These are phyloP conservation scores for Archocentrus centrarchus DNA, from an alignment of 2,113 vertebrate genomes.

Conservation along the genomic window DNA sequence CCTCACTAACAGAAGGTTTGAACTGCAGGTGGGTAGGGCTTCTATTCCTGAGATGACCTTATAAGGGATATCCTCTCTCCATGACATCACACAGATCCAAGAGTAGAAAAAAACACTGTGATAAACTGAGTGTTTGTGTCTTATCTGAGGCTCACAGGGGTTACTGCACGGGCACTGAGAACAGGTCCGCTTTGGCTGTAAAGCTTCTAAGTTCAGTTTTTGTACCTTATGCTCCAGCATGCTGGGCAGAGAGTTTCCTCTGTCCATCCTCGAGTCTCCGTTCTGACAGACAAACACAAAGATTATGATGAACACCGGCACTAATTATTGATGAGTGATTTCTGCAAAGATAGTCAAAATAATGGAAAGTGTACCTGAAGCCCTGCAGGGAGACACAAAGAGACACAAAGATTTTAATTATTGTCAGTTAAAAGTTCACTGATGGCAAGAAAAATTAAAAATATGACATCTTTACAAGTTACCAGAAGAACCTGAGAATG, in stretches of 20 bases:
- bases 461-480: too few relatives aligned
- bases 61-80: neutral
- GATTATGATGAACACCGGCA: neutral
- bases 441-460: neutral
- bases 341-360: neutral
- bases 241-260: constrained; percentile 91
- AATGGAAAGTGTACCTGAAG: constrained; percentile 57
- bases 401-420: neutral
- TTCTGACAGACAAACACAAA: constrained; percentile 80
- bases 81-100: neutral
- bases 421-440: neutral
- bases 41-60: too few relatives aligned
- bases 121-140: neutral
- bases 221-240: constrained; percentile 87
- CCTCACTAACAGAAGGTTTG: too few relatives aligned
- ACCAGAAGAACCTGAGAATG: neutral
- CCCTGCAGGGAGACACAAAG: constrained; percentile 50
- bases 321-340: neutral
- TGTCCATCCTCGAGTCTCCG: constrained; percentile 89
- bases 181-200: too few relatives aligned
- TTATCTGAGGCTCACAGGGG: neutral
- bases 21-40: too few relatives aligned
- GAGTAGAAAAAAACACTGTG: neutral
- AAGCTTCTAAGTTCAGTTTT: neutral
- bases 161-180: too few relatives aligned